Evolutionary conservation across 2,113 vertebrate genomes (phyloP).

Genomic region (Eclectus roratus): DNA sequence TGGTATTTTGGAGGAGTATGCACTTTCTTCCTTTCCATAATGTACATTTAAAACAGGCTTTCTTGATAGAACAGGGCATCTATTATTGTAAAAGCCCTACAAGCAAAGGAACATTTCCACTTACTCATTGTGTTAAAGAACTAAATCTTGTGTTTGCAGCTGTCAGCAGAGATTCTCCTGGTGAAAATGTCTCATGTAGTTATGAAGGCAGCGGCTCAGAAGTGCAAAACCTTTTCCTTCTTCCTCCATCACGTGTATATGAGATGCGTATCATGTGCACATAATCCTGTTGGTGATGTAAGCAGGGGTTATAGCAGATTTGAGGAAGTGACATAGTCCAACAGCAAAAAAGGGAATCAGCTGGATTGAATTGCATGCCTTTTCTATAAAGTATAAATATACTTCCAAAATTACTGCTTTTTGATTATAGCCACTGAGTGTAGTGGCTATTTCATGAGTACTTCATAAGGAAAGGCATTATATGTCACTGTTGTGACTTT

Average conservation of each 20-base stretch:
- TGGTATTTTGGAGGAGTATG: neutral
- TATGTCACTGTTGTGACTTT: neutral
- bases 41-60: neutral
- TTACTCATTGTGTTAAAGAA: neutral
- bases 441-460: neutral
- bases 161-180: neutral
- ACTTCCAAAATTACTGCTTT: neutral
- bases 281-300: neutral
- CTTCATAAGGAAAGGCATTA: neutral
- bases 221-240: neutral
- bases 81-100: neutral
- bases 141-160: neutral
- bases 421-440: neutral
- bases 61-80: neutral
- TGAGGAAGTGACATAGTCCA: fast-evolving
- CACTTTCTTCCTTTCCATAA: neutral
- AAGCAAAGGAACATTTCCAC: neutral
- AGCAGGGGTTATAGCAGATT: neutral
- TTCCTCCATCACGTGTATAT: neutral
- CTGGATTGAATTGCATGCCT: neutral
- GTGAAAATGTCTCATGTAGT: neutral
- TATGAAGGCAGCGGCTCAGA: neutral
- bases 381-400: neutral
- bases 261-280: neutral
- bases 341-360: neutral